Conservation (phyloP, 2,113 vertebrate species). For the cattle (Bos taurus) region DNA sequence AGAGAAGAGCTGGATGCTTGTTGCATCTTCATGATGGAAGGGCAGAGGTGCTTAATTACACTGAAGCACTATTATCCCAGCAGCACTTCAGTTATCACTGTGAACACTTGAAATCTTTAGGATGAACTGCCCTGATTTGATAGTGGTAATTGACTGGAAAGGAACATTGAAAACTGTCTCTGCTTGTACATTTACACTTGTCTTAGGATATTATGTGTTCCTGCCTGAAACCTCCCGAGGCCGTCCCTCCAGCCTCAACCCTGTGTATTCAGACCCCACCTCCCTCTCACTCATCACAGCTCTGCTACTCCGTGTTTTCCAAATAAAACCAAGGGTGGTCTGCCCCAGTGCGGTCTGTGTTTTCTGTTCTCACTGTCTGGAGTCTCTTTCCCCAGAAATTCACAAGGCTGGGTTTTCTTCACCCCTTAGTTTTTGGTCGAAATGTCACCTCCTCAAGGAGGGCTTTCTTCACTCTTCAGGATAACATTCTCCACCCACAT, state of each 20-base stretch:
- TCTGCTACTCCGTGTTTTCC: neutral
- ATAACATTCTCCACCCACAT: neutral
- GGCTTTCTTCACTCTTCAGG: neutral
- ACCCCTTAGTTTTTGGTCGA: neutral
- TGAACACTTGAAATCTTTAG: conserved; percentile 61
- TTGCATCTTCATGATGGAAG: conserved; percentile 30
- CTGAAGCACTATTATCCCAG: conserved; percentile 60
- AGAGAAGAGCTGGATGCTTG: neutral
- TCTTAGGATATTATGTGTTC: neutral
- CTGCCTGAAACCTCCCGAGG: neutral
- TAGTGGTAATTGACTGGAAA: conserved; percentile 62
- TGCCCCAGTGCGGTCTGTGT: neutral
- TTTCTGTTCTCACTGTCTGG: neutral
- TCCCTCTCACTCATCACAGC: neutral
- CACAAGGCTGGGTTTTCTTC: neutral
- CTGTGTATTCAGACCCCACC: neutral
- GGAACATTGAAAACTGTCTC: conserved; percentile 52
- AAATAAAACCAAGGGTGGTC: neutral
- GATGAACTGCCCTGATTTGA: conserved; percentile 65
- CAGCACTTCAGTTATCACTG: conserved; percentile 51
- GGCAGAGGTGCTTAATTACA: conserved; percentile 62
- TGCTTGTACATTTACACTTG: neutral
- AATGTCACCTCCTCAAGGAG: neutral
- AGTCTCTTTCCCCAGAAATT: neutral
- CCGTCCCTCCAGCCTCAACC: neutral